Base-by-base conservation (phyloP, 2,888 invertebrate species). In the Strigamia crassipes region DNA sequence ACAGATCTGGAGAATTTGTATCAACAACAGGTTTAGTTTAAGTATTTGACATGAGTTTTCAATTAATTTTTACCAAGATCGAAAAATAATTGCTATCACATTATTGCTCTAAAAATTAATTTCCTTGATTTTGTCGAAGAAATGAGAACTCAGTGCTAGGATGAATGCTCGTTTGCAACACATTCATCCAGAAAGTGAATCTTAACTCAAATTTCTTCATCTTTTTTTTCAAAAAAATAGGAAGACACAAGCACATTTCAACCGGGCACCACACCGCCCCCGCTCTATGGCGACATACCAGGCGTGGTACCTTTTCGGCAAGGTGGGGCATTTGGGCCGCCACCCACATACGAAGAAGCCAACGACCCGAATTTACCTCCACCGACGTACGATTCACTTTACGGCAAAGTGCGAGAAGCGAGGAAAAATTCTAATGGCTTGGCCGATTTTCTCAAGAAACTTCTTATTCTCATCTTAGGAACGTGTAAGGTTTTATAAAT, bases 341-440 rank as follows among this genome's bases (percentile, higher is more conserved):
- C 91, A n/a, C 91, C 91, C 66, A 89, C 91, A 1, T 91, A 91
- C 84, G 91, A 91, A 84, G 91, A 91, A 86, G 91, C 90, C 78
- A 90, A 91, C 84, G 90, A 91, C 87, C 91, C 91, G 12, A 34
- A 85, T 91, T 91, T 90, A 84, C 92, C 92, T 56, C 92, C 92
- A 3, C 92, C 92, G 9, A 91, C 92, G 0, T 92, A 92, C 85
- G 92, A 92, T 85, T 92, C 92, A 0, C 86, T 92, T 27, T 92
- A 91, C 87, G 92, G 92, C 18, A 88, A 91, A 84, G 90, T 92
- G 81, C 88, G 91, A 84, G 91, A 92, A 86, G 92, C 91, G 0
- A 90, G 90, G 84, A 90, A 90, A 86, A 88, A 90, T 56, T 91
- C 92, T 5, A 91, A 89, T 85, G 91, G 91, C 79, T 87, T 91